Base-by-base conservation (phyloP, 2,888 invertebrate species). In the Tetragnatha montana region DNA sequence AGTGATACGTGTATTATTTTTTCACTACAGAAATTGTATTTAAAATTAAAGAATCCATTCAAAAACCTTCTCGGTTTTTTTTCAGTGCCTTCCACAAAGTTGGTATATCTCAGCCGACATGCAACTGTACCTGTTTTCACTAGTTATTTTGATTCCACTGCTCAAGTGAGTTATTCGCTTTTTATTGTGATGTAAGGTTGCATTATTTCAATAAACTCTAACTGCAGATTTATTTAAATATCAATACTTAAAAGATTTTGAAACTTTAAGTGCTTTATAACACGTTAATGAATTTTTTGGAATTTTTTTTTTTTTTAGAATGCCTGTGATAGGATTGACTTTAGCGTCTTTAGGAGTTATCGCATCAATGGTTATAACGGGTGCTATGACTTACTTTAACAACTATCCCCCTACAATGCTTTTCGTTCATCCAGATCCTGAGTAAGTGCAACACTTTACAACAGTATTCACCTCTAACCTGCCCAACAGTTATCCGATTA, bases 361-460 rank as follows among this genome's bases (percentile, higher is more conserved):
- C 6, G 83, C 84, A 51, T 91, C 91, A 7, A 70, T 91, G 8
- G 21, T 88, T n/a, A 68, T 60, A 14, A 78, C 83, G 6, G 85
- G 79, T 8, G 74, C 80, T 3, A 51, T 87, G 14, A 91, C 91
- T 1, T 90, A 90, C 19, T 21, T 88, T n/a, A 50, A 90, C 70
- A 73, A 90, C 1, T 88, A 88, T n/a, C 91, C 91, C 35, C 91
- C 91, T 12, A 91, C 91, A 6, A 84, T 91, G 87, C 60, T 91
- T n/a, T 91, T 91, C 49, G 76, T 86, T 17, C 90, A 91, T 60
- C 89, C 91, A 14, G 91, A 91, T 76, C 81, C 76, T 2, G 89
- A 81, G 91, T 91, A 88, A 89, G 83, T 60, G 8, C n/a, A n/a
- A n/a, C n/a, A n/a, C n/a, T n/a, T n/a, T n/a, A n/a, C n/a, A n/a